Evolutionary conservation across 2,113 vertebrate species (phyloP), one percentile per base, ranked within the genome.

Genomic region (Phylloscopus trochilus): DNA sequence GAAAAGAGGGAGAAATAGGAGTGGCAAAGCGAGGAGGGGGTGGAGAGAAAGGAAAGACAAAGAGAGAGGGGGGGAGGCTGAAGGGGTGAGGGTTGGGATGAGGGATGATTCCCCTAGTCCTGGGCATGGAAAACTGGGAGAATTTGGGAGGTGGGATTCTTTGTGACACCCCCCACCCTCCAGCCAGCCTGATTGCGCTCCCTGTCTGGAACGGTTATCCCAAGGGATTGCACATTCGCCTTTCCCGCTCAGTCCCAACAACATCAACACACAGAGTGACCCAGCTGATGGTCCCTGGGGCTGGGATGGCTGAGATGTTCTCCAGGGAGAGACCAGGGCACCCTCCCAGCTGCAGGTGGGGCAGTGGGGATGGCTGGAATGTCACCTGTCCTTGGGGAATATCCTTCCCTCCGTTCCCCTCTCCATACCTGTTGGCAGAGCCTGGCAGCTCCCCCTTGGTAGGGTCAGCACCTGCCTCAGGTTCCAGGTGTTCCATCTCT

Each of bases 201-300:
- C 22, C n/a, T 82, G 62, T 82, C 76, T 58, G 7, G 3, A 27
- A 4, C 41, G 73, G 39, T 81, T 78, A 14, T 81, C 84, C 84
- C n/a, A 35, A 24, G 37, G 91, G 31, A 41, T 44, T 8, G 9
- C 26, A 13, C 5, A 2, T 47, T 77, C 1, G 0, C 19, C 23
- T 82, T 67, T 51, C 8, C 0, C 0, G 24, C 68, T 92, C 47
- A 6, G 30, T 67, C 6, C 1, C 3, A 1, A 37, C 2, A 28
- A 9, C 66, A 56, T 22, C 56, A 8, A 10, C 31, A 6, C 37
- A 33, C 5, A 17, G 43, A 73, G 10, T 39, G 37, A 39, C 37
- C 9, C 37, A 39, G 37, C 37, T 47, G 74, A 56, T 49, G 51
- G 44, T 30, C 58, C 58, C 41, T n/a, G 27, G 62, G 13, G 39